phyloP scores from a whole-genome alignment of 2,113 vertebrate species.

The Cairina moschata region DNA sequence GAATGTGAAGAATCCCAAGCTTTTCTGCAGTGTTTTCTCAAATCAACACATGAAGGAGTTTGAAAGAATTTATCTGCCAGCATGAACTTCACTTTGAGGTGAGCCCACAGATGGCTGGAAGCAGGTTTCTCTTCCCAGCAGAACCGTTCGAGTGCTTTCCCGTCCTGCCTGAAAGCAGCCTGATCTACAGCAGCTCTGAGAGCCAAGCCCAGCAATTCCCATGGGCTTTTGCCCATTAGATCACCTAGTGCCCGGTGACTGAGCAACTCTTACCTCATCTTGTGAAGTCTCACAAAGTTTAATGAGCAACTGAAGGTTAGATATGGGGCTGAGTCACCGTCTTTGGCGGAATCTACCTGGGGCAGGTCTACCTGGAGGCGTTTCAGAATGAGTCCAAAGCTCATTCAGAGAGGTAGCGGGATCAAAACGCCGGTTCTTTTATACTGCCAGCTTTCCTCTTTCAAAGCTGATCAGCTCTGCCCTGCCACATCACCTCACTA shows the following conservation, averaged over 20 bases:
- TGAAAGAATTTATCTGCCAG: background rate
- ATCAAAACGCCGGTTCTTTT: background rate
- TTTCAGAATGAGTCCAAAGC: conserved; percentile 35
- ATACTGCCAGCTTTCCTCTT: background rate
- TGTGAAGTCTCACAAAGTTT: background rate
- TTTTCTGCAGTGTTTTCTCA: background rate
- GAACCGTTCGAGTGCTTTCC: background rate
- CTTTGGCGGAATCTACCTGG: background rate
- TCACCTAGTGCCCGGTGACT: background rate
- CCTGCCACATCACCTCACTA: background rate
- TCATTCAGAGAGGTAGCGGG: background rate
- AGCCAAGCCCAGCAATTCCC: background rate
- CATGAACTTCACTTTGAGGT: background rate
- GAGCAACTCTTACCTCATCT: background rate
- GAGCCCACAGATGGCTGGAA: background rate
- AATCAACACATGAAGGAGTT: background rate
- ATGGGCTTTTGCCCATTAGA: background rate
- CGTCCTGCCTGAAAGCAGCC: background rate
- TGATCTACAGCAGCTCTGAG: fast-evolving
- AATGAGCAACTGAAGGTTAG: background rate
- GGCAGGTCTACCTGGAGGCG: background rate
- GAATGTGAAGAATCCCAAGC: background rate
- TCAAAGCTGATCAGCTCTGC: background rate
- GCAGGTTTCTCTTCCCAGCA: background rate
- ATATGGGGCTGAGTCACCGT: background rate